Base-by-base conservation (phyloP, 2,888 invertebrate genomes). In the Epistrophe eligans region DNA sequence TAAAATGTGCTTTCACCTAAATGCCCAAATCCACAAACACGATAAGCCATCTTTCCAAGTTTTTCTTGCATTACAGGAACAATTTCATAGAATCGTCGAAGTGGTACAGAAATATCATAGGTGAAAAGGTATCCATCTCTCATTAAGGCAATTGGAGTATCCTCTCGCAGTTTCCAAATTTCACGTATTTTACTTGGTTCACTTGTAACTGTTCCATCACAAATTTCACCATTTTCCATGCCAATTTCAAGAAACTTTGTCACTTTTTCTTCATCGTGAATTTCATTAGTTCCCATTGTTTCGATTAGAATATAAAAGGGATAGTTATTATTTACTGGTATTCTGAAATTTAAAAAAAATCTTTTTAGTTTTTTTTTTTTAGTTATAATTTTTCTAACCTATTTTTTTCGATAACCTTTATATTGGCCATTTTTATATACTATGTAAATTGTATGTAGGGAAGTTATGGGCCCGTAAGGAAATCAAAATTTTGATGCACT, bases 101-200 rank as follows among this genome's bases (percentile, higher is more conserved):
- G 93, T 0, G 99, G 99, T 77, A 99, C 92, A 0, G 99, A 99
- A 5, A 99, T 95, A 92, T 99, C 99, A 91, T 99, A 99, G 91
- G 99, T 99, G 93, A 97, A 99, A 70, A 97, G 96, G 92, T 98
- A 98, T 8, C 99, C 99, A 89, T 97, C 97, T 81, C 96, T 91
- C 15, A 97, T 94, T 0, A 96, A 96, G 84, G 96, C 96, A 0
- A 98, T 95, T 0, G 93, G 91, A 58, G 99, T 96, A 77, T 96
- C 94, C 93, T 99, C 99, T 55, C 99, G 94, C 7, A 99, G 92
- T 77, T 95, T 95, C 99, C 99, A 99, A 76, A 99, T 95, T 64
- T 94, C 94, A 95, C 95, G 91, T 91, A 97, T 96, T 93, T 97
- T 98, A 11, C 95, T 94, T 0, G 96, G 95, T 88, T 98, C 98